phyloP scores from a whole-genome alignment of 2,797 vertebrate species.

The Pyrocephalus nanus region DNA sequence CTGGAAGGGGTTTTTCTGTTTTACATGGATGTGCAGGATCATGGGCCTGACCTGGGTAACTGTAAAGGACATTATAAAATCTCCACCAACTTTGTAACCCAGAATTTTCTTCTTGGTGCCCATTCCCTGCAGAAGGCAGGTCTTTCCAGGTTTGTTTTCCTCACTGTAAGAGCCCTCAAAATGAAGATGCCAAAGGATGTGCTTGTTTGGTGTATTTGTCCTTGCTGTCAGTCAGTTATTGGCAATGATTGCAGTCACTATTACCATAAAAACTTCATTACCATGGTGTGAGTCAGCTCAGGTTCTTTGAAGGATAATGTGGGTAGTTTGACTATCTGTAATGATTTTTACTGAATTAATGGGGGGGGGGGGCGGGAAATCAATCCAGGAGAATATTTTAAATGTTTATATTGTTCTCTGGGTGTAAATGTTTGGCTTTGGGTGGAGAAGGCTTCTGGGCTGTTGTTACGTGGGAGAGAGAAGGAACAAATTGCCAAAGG shows the following conservation, averaged over 20 bases:
- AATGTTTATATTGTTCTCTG: neutral
- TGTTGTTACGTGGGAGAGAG: neutral
- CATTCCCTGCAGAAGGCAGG: neutral
- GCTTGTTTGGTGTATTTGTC: neutral
- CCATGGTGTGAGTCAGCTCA: neutral
- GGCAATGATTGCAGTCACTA: neutral
- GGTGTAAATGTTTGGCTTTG: neutral
- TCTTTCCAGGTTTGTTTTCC: neutral
- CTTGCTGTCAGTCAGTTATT: constrained; percentile 2
- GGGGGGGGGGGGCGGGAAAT: fast-evolving
- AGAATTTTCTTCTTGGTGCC: neutral
- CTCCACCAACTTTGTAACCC: neutral
- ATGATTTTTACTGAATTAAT: neutral
- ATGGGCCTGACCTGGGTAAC: neutral
- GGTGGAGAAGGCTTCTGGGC: neutral
- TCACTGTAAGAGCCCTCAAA: neutral
- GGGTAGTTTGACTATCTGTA: neutral
- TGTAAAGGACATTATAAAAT: neutral
- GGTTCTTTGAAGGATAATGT: neutral
- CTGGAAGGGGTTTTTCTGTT: neutral
- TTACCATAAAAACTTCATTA: neutral
- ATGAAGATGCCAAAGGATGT: neutral
- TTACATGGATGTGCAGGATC: neutral
- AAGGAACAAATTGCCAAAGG: neutral
- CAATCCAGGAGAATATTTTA: neutral